Evolutionary conservation across 1,140 invertebrate species (phyloP), one percentile per base, ranked within the genome.

Genomic region (Batillaria attramentaria): DNA sequence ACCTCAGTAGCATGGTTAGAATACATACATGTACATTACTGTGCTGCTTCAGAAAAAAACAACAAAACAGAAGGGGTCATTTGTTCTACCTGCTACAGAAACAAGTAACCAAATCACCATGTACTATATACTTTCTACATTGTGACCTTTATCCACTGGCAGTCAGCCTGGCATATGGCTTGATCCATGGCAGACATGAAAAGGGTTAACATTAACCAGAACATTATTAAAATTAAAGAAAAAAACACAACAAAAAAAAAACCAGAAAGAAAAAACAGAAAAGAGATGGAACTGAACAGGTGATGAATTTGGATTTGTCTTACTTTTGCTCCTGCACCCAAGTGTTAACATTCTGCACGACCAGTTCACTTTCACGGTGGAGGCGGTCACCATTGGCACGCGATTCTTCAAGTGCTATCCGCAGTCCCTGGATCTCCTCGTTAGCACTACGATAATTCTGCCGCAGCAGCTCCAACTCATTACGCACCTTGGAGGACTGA

Each of bases 241-340:
- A 72, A n/a, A 20, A 72, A 13, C 20, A 72, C 69, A 54, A 54
- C 50, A 54, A n/a, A n/a, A n/a, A n/a, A n/a, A 54, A 54, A 54
- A n/a, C n/a, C 43, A 6, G n/a, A 13, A 42, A 6, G 10, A 72
- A 42, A 24, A 6, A 16, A 42, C 33, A 72, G 3, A 41, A 72
- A 24, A 72, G 46, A 72, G 3, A 43, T 2, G 10, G 28, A 41
- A 16, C 35, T 41, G 31, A 28, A 42, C 2, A 41, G 28, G 46
- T 28, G 18, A 60, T 35, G 4, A 54, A 24, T 10, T 13, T 65
- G 33, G 24, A 20, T 37, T 28, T 5, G 16, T 80, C 88, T 84
- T 83, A 90, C 89, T 90, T 90, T 73, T 91, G 90, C 83, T 91
- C 89, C 70, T 89, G 84, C 28, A 91, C 89, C 89, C 89, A 90